These are phyloP conservation scores for Forbesichthys agassizii DNA, from an alignment of 2,113 vertebrate species.

Conservation along the genomic window DNA sequence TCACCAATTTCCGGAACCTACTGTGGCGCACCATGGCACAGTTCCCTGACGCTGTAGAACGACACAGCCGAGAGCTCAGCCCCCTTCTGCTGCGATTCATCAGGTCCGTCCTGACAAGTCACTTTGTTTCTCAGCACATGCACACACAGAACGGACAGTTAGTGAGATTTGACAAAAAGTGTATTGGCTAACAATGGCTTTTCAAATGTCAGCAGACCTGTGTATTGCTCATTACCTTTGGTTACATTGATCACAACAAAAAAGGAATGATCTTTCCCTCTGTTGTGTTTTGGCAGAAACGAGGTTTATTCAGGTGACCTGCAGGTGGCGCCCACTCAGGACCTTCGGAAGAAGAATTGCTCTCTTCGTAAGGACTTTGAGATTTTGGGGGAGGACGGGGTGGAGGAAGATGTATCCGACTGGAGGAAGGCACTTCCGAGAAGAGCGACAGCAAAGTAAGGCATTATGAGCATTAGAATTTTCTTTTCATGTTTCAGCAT, in stretches of 20 bases:
- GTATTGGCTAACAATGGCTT: background rate
- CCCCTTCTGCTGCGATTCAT: slow-evolving; percentile 93
- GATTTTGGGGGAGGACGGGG: slow-evolving; percentile 59
- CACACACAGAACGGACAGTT: no score
- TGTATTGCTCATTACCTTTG: background rate
- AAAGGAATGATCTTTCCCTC: background rate
- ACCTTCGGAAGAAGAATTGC: slow-evolving; percentile 75
- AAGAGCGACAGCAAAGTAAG: slow-evolving; percentile 91
- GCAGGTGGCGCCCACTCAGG: slow-evolving; percentile 88
- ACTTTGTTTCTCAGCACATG: no score
- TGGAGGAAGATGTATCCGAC: slow-evolving; percentile 57
- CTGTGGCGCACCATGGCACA: slow-evolving; percentile 89
- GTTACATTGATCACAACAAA: background rate
- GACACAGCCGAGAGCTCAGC: slow-evolving; percentile 88
- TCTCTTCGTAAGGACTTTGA: slow-evolving; percentile 45
- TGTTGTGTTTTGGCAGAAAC: slow-evolving; percentile 76
- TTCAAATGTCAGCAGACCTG: background rate
- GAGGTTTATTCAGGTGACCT: slow-evolving; percentile 91
- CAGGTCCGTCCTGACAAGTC: slow-evolving; percentile 66
- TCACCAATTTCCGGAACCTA: slow-evolving; percentile 89
- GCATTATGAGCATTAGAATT: background rate
- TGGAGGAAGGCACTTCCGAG: slow-evolving; percentile 80
- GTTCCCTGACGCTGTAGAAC: slow-evolving; percentile 90
- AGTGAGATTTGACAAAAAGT: no score
- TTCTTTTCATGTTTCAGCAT: slow-evolving; percentile 5